Conservation (phyloP, 64 coral and sea anemone species). For the Anthopleura sola region DNA sequence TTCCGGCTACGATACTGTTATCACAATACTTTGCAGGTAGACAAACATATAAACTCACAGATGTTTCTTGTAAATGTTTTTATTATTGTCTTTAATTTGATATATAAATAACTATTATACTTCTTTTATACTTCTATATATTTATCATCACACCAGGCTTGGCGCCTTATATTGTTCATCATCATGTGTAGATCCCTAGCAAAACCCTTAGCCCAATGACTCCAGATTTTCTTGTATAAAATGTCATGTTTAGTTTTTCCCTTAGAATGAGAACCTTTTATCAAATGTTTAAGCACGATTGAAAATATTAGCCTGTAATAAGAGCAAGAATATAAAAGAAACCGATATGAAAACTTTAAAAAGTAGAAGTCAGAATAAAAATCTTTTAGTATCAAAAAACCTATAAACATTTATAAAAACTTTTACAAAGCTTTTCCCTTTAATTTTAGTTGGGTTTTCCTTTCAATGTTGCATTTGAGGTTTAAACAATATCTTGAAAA, state of each 20-base stretch:
- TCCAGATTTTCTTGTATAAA: background rate
- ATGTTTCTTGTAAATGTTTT: background rate
- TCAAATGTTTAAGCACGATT: background rate
- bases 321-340: background rate
- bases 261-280: constrained; percentile 13
- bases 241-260: background rate
- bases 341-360: background rate
- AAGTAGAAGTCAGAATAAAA: background rate
- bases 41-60: too few relatives aligned
- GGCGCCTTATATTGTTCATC: too few relatives aligned
- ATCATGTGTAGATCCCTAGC: background rate
- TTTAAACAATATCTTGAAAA: too few relatives aligned
- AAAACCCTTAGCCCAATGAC: background rate
- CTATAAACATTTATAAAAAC: background rate
- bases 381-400: background rate
- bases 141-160: too few relatives aligned
- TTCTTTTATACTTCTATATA: background rate
- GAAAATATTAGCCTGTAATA: background rate
- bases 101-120: background rate
- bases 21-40: too few relatives aligned
- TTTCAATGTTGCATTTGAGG: too few relatives aligned
- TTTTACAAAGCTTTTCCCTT: background rate
- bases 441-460: background rate
- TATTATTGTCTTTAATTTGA: background rate
- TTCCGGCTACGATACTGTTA: too few relatives aligned